Evolutionary conservation across 23 tunicate species (phyloP).

Genomic region (Trididemnum miniatum): DNA sequence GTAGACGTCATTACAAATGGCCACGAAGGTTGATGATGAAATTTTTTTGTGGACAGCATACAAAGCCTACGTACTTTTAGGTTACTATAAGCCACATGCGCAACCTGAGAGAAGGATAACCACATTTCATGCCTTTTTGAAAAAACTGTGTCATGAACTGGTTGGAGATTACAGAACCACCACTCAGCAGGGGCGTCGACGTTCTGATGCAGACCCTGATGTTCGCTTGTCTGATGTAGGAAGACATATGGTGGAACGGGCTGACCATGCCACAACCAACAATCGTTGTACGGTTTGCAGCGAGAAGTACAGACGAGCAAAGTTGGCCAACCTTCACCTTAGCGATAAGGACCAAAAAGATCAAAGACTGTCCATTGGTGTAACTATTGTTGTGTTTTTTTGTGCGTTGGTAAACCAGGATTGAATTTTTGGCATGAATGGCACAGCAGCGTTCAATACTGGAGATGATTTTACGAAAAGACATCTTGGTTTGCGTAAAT

Average conservation of each 20-base stretch:
- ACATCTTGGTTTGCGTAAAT: no score
- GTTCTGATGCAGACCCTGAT: conserved; percentile 22
- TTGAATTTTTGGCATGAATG: no score
- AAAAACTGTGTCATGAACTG: conserved; percentile 13
- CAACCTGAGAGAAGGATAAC: conserved; percentile 14
- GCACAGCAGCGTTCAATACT: conserved; percentile 16
- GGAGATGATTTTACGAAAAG: no score
- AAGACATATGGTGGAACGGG: conserved; percentile 27
- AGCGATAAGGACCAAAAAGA: conserved; percentile 29
- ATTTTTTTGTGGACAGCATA: conserved; percentile 23
- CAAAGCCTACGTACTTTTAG: conserved; percentile 16
- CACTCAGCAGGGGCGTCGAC: conserved; percentile 25
- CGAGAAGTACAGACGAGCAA: conserved; percentile 29
- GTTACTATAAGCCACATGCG: conserved; percentile 14
- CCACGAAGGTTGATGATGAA: conserved; percentile 33
- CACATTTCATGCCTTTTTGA: conserved; percentile 29
- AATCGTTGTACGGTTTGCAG: conserved; percentile 27
- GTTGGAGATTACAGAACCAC: conserved; percentile 29
- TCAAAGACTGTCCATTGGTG: conserved; percentile 11
- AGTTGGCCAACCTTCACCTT: conserved; percentile 35
- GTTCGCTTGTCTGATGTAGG: conserved; percentile 22
- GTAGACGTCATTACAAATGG: no score
- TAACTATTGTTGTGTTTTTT: no score
- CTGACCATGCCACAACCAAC: no score
- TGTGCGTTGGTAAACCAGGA: no score